Base-by-base conservation (phyloP, 2,888 invertebrate genomes). In the Diaphora mendica region DNA sequence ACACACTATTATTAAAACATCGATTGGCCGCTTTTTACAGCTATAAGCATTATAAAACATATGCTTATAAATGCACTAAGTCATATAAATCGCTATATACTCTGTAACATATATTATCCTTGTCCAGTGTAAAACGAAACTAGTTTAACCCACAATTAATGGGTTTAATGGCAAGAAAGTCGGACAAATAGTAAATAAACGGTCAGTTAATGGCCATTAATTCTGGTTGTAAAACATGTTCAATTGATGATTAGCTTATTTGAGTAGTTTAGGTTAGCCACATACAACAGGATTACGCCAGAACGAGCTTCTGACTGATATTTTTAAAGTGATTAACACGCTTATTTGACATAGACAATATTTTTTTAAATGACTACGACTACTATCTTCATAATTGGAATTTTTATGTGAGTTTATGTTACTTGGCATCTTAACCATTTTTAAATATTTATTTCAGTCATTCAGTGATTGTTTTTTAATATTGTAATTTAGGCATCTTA, bases 161-260 rank as follows among this genome's bases (percentile, higher is more conserved):
- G 26, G 26, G 66, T 13, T 39, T 65, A 39, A 67, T 67, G 30
- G 20, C 44, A 67, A 44, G 44, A 44, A 67, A 67, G 30, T 67
- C 30, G 44, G 67, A 30, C 44, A n/a, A 17, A 44, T 44, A 17
- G 26, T 44, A 20, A 67, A 64, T 48, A 48, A 65, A 71, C 51
- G 48, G 35, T 5, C 30, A 67, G 67, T 30, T 67, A 67, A 67
- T 48, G 67, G 17, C 30, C 11, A 48, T 67, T 48, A 67, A 48
- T 67, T 48, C 44, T 67, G 30, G 67, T 67, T 67, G 30, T 67
- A 67, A 67, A 48, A 48, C 30, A 30, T 67, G 44, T 67, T 48
- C 26, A 67, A 68, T 68, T 51, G 48, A 30, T 35, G 26, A 62
- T 62, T 62, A 30, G 30, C 30, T 44, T 44, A 11, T 67, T 30